Percentiles rank a stretch among this genome's conserved stretches.
Conservation (phyloP, 2,888 invertebrate species). For the Hyposoter didymator region DNA sequence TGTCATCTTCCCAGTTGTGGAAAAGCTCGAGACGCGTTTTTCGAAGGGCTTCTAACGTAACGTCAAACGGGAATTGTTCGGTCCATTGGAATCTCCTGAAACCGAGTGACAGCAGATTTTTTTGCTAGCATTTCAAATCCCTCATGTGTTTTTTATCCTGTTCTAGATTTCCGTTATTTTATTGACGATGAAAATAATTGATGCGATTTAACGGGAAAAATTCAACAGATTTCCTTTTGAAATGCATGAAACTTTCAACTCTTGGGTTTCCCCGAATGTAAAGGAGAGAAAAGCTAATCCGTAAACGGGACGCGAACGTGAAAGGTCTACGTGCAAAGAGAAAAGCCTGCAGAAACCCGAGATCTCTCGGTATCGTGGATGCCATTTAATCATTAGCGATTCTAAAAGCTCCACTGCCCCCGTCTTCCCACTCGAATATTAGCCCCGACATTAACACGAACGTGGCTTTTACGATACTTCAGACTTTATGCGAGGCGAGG, state of each 20-base stretch:
- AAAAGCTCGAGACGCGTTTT: constrained; percentile 52
- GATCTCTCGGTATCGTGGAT: constrained; percentile 65
- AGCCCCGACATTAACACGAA: constrained; percentile 73
- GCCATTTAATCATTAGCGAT: constrained; percentile 83
- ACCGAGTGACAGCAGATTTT: constrained; percentile 77
- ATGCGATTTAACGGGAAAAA: background rate
- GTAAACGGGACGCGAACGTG: constrained; percentile 55
- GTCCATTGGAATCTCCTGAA: constrained; percentile 82
- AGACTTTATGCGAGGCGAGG: constrained; percentile 77
- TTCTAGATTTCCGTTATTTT: constrained; percentile 44
- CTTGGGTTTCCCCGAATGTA: constrained; percentile 58
- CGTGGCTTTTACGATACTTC: constrained; percentile 82
- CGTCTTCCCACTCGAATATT: constrained; percentile 78
- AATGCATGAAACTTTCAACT: constrained; percentile 56
- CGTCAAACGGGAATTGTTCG: constrained; percentile 72
- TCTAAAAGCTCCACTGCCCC: constrained; percentile 77
- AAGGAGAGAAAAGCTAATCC: constrained; percentile 70
- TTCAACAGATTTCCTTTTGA: background rate
- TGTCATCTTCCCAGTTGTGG: constrained; percentile 59
- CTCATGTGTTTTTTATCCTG: constrained; percentile 65
- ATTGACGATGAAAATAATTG: background rate
- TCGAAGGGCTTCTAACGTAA: constrained; percentile 28
- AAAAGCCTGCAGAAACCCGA: constrained; percentile 68
- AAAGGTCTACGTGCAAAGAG: constrained; percentile 63
- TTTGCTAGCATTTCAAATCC: constrained; percentile 67